Conservation (phyloP, 1,140 invertebrate genomes). For the Drosophila tsacasi region DNA sequence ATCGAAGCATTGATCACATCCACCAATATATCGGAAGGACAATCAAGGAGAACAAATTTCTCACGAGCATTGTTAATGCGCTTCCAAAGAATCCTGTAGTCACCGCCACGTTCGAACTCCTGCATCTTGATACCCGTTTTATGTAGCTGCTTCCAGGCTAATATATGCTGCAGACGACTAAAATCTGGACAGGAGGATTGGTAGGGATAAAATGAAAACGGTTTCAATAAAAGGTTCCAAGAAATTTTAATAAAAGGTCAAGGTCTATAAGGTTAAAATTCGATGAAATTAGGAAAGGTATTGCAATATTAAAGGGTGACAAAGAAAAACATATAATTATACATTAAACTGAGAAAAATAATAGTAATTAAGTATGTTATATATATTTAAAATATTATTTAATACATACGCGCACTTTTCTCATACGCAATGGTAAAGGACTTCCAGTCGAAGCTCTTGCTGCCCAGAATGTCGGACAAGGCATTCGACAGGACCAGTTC, state of each 20-base stretch:
- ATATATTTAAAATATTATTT: not conserved
- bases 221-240: not conserved
- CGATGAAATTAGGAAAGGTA: not conserved
- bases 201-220: not conserved
- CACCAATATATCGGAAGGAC: conserved; percentile 87
- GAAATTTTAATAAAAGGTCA: not conserved
- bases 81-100: conserved; percentile 88
- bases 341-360: not conserved
- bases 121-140: conserved; percentile 86
- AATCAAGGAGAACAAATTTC: conserved; percentile 90
- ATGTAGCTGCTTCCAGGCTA: conserved; percentile 73
- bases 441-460: conserved; percentile 89
- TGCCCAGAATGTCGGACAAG: conserved; percentile 89
- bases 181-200: conserved; percentile 45
- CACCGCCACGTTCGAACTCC: conserved; percentile 86
- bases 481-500: conserved; percentile 89
- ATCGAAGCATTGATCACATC: conserved; percentile 85
- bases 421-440: conserved; percentile 94
- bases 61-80: conserved; percentile 88
- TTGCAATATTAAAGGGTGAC: not conserved
- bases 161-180: conserved; percentile 66
- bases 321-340: too few relatives aligned
- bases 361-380: not conserved
- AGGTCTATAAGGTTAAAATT: not conserved
- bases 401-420: conserved; percentile 87